Conservation (phyloP, 2,113 vertebrate genomes). For the Octodon degus region DNA sequence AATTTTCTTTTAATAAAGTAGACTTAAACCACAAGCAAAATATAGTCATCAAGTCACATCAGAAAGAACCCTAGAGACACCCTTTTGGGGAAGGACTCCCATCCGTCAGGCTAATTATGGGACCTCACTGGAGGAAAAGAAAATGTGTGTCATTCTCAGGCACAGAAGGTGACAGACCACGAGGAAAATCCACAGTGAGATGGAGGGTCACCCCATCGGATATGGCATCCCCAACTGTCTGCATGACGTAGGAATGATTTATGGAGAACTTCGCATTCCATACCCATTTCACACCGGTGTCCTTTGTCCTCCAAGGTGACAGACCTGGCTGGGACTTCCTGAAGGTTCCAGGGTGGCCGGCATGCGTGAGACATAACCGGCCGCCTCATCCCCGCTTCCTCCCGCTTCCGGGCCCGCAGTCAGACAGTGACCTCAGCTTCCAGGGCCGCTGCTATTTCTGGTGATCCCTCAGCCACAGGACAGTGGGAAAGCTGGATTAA, state of each 20-base stretch:
- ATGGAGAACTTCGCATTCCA: constrained; percentile 7
- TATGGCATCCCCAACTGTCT: not conserved
- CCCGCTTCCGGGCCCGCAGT: not conserved
- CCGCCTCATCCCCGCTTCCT: constrained; percentile 50
- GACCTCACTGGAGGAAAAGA: not conserved
- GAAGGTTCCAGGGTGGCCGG: not conserved
- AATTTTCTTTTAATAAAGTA: not conserved
- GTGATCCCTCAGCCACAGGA: not conserved
- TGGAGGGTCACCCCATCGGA: not conserved
- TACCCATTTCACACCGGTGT: not conserved
- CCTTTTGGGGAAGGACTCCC: not conserved
- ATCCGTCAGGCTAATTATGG: not conserved
- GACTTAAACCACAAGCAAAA: not conserved
- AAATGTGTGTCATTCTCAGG: not conserved
- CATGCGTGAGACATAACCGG: constrained; percentile 65
- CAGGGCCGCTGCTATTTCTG: constrained; percentile 59
- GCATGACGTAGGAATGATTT: not conserved
- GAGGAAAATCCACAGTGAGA: not conserved
- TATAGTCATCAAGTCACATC: not conserved
- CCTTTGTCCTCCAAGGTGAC: constrained; percentile 69
- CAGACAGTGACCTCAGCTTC: not conserved
- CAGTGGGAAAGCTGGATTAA: not conserved
- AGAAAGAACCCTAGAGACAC: not conserved
- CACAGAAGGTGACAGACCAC: not conserved
- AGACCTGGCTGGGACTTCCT: constrained; percentile 56